Conservation (phyloP, 53 echinoderm and acorn worm genomes). For the Paracentrotus lividus region DNA sequence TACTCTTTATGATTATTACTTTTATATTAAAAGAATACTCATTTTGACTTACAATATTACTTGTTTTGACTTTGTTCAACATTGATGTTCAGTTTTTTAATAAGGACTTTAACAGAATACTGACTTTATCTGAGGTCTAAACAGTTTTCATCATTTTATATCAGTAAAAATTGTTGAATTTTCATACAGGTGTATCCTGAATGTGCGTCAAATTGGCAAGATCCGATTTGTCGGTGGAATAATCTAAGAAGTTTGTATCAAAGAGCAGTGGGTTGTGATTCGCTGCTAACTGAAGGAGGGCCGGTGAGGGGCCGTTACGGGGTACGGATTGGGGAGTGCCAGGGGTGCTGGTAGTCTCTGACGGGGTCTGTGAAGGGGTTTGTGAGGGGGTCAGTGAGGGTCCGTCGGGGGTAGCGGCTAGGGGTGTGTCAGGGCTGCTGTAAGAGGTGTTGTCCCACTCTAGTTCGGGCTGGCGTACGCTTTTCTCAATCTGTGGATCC, state of each 20-base stretch:
- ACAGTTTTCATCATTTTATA: no score
- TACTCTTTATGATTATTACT: no score
- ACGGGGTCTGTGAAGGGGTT: constrained; percentile 5
- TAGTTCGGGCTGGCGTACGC: constrained; percentile 53
- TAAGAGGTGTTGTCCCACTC: constrained; percentile 71
- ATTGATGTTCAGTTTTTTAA: no score
- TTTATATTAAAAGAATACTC: no score
- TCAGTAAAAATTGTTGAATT: no score
- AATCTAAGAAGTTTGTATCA: constrained; percentile 46
- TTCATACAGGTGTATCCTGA: constrained; percentile 8
- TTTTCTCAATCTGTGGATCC: constrained; percentile 70
- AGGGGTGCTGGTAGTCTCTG: constrained; percentile 31
- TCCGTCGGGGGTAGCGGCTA: not conserved
- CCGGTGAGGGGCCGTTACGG: constrained; percentile 25
- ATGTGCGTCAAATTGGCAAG: constrained; percentile 35
- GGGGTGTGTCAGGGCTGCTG: constrained; percentile 56
- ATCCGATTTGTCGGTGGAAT: not conserved
- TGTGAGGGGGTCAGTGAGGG: constrained; percentile 20
- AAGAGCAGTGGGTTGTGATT: constrained; percentile 14
- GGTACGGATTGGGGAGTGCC: constrained; percentile 27
- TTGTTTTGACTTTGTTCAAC: no score
- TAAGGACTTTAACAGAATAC: no score
- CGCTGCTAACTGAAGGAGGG: constrained; percentile 47
- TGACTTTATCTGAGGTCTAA: no score
- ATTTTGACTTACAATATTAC: no score